These are phyloP conservation scores for Pristiophorus japonicus DNA, from an alignment of 2,113 vertebrate species.

Conservation along the genomic window DNA sequence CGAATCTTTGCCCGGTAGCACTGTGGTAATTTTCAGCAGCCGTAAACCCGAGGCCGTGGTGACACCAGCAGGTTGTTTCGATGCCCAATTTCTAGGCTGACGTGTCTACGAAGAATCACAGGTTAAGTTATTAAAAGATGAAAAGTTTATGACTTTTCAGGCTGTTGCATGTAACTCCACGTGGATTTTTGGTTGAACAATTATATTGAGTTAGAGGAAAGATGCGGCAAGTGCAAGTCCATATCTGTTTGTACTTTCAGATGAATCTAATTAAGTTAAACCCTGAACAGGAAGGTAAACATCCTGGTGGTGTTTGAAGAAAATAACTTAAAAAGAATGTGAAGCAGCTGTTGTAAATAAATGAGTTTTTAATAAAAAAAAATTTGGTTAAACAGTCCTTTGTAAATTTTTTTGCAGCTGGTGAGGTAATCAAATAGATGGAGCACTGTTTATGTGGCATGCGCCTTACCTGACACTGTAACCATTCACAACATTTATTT, in stretches of 20 bases:
- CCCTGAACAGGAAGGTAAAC: neutral
- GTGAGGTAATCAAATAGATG: neutral
- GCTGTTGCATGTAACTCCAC: neutral
- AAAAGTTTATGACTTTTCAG: neutral
- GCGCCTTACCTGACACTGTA: neutral
- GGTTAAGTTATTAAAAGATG: neutral
- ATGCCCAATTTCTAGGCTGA: too few relatives aligned
- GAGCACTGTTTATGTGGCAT: neutral
- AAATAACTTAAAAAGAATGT: neutral
- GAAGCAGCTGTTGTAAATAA: neutral
- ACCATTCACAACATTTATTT: slow-evolving; percentile 4
- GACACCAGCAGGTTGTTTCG: too few relatives aligned
- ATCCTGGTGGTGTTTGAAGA: neutral
- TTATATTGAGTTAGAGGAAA: neutral
- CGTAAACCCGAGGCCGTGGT: too few relatives aligned
- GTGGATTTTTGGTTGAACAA: neutral
- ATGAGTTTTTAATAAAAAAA: neutral
- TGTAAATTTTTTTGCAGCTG: neutral
- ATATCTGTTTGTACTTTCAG: neutral
- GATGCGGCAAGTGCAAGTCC: neutral
- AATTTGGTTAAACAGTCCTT: neutral
- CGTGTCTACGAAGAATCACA: neutral
- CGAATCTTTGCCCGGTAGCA: too few relatives aligned
- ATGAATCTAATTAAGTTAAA: neutral
- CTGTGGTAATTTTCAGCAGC: too few relatives aligned